phyloP scores from a whole-genome alignment of 2,113 vertebrate species.

The Equus przewalskii region DNA sequence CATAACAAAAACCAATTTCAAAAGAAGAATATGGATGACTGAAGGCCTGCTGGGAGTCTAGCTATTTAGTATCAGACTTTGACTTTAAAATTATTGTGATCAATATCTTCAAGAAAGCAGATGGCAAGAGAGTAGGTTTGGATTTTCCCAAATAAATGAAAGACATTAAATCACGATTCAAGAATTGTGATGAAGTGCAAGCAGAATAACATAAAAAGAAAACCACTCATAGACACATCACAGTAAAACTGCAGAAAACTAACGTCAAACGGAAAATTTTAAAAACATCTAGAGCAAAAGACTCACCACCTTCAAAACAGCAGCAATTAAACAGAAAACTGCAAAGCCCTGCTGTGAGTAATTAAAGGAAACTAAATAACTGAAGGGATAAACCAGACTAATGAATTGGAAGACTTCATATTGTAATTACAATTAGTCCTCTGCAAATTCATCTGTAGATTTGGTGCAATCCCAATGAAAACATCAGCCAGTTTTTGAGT shows the following conservation, averaged over 20 bases:
- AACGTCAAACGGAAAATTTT: background rate
- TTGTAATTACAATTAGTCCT: background rate
- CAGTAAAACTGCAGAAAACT: background rate
- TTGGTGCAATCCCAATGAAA: background rate
- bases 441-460: background rate
- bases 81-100: conserved; percentile 24
- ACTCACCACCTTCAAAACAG: background rate
- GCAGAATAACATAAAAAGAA: background rate
- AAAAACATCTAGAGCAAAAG: background rate
- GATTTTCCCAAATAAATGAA: background rate
- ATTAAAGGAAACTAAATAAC: conserved; percentile 28
- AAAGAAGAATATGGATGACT: background rate
- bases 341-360: background rate
- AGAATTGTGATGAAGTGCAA: background rate
- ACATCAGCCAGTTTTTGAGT: background rate
- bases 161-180: background rate
- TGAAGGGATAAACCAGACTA: background rate
- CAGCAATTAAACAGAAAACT: conserved; percentile 17
- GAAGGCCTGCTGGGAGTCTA: background rate
- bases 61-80: background rate
- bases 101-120: background rate
- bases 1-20: background rate
- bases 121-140: background rate
- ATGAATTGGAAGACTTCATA: conserved; percentile 9
- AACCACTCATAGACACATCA: background rate